These are phyloP conservation scores for Actinemys pallida DNA, from an alignment of 2,113 vertebrate species.

Conservation along the genomic window DNA sequence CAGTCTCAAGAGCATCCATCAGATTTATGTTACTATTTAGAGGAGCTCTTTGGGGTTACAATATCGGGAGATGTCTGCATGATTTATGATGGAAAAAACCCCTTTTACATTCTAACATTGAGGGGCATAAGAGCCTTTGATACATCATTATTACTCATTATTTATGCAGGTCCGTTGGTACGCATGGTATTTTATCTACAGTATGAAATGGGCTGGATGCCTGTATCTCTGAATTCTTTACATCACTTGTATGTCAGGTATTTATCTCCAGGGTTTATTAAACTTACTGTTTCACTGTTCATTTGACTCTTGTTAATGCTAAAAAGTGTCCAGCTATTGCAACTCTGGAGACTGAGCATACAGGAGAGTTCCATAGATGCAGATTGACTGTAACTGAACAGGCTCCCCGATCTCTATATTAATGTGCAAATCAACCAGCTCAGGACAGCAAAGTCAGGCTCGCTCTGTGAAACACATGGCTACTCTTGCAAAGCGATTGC, in stretches of 20 bases:
- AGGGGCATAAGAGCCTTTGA: not conserved
- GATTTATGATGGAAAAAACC: not conserved
- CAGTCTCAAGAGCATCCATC: not conserved
- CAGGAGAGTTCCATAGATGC: not conserved
- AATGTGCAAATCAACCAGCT: not conserved
- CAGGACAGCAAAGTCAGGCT: not conserved
- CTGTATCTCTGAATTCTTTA: not conserved
- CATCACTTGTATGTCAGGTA: not conserved
- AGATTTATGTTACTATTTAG: not conserved
- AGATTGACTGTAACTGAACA: not conserved
- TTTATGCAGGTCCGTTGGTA: not conserved
- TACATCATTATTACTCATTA: not conserved
- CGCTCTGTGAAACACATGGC: not conserved
- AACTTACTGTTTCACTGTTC: not conserved
- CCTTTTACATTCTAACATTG: not conserved
- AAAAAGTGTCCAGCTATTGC: not conserved
- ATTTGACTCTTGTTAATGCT: not conserved
- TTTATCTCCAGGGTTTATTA: not conserved
- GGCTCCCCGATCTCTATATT: not conserved
- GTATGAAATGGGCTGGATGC: not conserved
- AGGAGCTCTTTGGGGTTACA: not conserved
- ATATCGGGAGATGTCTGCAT: accelerated
- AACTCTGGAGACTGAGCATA: not conserved
- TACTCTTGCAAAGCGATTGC: not conserved
- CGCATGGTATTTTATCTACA: not conserved